Conservation (phyloP, 2,797 vertebrate species). For the Neostethus bicornis region DNA sequence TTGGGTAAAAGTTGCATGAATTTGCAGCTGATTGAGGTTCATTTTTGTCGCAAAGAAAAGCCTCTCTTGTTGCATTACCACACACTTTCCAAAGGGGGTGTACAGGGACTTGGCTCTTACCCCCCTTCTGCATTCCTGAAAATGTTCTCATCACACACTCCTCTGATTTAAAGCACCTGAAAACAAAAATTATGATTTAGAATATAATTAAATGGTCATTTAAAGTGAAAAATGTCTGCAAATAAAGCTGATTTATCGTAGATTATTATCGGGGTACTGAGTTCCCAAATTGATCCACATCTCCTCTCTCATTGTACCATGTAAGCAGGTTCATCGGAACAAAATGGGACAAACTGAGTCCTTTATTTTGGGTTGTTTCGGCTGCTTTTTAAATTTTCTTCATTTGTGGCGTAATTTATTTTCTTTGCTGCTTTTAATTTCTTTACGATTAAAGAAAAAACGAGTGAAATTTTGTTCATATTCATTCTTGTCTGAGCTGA, state of each 20-base stretch:
- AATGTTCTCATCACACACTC: not conserved
- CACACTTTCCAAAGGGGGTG: slow-evolving; percentile 47
- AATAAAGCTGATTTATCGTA: too few species aligned
- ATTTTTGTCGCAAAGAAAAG: slow-evolving; percentile 5
- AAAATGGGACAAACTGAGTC: slow-evolving; percentile 58
- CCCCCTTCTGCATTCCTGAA: not conserved
- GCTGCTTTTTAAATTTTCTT: slow-evolving; percentile 38
- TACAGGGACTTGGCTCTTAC: slow-evolving; percentile 21
- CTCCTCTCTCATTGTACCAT: too few species aligned
- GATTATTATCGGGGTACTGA: too few species aligned
- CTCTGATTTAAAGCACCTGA: not conserved
- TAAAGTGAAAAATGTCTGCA: too few species aligned
- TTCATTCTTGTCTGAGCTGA: slow-evolving; percentile 68
- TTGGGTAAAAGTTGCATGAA: not conserved
- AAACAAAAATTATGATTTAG: not conserved
- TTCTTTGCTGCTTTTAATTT: slow-evolving; percentile 55
- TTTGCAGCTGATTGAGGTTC: not conserved
- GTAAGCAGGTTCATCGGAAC: slow-evolving; percentile 27
- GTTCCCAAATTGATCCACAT: too few species aligned
- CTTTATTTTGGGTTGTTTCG: slow-evolving; percentile 42
- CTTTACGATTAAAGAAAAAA: slow-evolving; percentile 47
- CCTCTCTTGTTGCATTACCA: slow-evolving; percentile 46
- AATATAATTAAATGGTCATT: not conserved
- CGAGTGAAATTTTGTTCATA: slow-evolving; percentile 36
- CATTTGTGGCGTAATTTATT: slow-evolving; percentile 63